A percentile compares a stretch with the other conserved stretches of the same genome.
These are phyloP conservation scores for Galeopsomyia nigrocyanea DNA, from an alignment of 2,888 invertebrate genomes.

Conservation along the genomic window DNA sequence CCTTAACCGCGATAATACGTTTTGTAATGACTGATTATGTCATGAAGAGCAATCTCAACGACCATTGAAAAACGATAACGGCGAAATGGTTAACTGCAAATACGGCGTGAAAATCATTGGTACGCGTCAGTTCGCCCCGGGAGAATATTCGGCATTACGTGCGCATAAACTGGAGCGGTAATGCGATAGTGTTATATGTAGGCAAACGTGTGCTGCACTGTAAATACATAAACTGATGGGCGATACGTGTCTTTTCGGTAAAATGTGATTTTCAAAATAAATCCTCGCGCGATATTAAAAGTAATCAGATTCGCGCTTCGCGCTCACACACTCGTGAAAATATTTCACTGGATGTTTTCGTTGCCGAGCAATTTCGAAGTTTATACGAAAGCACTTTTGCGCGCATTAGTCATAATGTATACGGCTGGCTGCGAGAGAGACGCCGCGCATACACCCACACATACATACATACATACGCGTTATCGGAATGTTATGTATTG, in stretches of 20 bases:
- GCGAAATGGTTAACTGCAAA: constrained; percentile 36
- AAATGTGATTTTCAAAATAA: constrained; percentile 35
- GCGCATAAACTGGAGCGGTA: constrained; percentile 29
- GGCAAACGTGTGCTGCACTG: constrained; percentile 28
- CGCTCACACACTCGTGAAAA: constrained; percentile 3
- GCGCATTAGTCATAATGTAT: background rate
- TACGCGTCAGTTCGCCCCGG: constrained; percentile 44
- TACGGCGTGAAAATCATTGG: constrained; percentile 49
- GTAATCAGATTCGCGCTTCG: constrained; percentile 17
- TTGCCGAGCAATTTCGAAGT: constrained; percentile 18
- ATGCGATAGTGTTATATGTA: constrained; percentile 37
- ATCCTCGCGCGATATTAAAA: constrained; percentile 25
- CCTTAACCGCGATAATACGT: constrained; percentile 4
- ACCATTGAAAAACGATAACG: constrained; percentile 31
- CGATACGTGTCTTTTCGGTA: constrained; percentile 22
- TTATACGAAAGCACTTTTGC: constrained; percentile 6
- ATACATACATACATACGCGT: background rate
- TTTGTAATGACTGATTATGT: constrained; percentile 9
- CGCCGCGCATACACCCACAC: too few species aligned
- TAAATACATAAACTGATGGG: constrained; percentile 39
- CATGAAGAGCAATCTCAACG: constrained; percentile 10
- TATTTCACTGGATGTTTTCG: constrained; percentile 14
- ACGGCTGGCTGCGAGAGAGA: background rate
- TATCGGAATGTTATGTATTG: background rate
- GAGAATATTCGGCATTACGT: constrained; percentile 52